Base-by-base conservation (phyloP, 1,140 invertebrate species). In the Drosophila kurseongensis region DNA sequence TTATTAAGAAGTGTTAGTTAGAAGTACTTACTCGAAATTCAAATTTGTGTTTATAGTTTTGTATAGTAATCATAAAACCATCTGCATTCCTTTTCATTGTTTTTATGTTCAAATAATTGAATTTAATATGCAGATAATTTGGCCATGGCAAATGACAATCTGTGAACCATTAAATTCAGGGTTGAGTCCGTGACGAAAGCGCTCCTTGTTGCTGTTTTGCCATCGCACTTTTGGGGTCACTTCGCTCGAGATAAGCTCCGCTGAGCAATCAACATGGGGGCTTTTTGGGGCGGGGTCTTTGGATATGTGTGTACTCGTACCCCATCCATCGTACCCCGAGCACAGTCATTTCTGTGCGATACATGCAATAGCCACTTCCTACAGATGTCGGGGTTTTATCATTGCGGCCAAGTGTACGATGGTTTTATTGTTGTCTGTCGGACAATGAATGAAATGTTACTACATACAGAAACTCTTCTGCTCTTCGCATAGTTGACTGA, bases 401-500 rank as follows among this genome's bases (percentile, higher is more conserved):
- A 50, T 63, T 45, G 66, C 42, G 74, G 68, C 77, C 75, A 78
- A 78, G 75, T 82, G 77, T 74, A 45, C 45, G 48, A 50, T 68
- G 47, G 68, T 56, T 47, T 57, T 62, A 29, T 58, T 60, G 60
- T 52, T 60, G 57, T 50, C 38, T 48, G 75, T 38, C 67, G 71
- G 74, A 83, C 66, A 83, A 76, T 83, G 80, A 83, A 79, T 84
- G 76, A 84, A 76, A 44, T 63, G 54, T 52, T 80, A 27, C 57
- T 51, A 44, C 42, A 12, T 12, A 35, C 5, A 36, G 29, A 16
- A 51, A 51, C 48, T 51, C 29, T 35, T 1, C 62, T 45, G 36
- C 58, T 73, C 29, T 51, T 55, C 62, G 78, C 83, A 86, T 75
- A 88, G 59, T 82, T 86, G 66, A 79, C 65, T 86, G 83, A 63